phyloP scores from a whole-genome alignment of 2,888 invertebrate species.

The Lissonota sp. region DNA sequence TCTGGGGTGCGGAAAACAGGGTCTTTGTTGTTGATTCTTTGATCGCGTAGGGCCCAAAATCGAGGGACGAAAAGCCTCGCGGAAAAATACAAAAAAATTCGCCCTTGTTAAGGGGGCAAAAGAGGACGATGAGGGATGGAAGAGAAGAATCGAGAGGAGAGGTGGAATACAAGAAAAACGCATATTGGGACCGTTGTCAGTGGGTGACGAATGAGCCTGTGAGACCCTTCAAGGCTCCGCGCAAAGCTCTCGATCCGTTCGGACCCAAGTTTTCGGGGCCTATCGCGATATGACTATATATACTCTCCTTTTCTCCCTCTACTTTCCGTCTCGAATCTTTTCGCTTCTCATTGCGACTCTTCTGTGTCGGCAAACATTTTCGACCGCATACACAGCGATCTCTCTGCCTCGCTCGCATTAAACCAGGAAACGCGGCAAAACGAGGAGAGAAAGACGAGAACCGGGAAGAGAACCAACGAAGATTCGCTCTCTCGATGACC shows the following conservation, averaged over 20 bases:
- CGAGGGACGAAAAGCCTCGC: too few species aligned
- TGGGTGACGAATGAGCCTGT: slow-evolving; percentile 80
- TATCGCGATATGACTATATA: slow-evolving; percentile 31
- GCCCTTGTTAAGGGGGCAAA: background rate
- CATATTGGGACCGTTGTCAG: slow-evolving; percentile 75
- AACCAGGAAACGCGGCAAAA: slow-evolving; percentile 61
- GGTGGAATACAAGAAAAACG: slow-evolving; percentile 62
- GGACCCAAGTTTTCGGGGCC: slow-evolving; percentile 48
- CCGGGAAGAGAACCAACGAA: slow-evolving; percentile 38
- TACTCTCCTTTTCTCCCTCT: slow-evolving; percentile 33
- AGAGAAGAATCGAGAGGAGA: slow-evolving; percentile 23
- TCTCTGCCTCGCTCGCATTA: slow-evolving; percentile 57
- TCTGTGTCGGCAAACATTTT: slow-evolving; percentile 60
- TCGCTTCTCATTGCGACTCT: slow-evolving; percentile 48
- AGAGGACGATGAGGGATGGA: slow-evolving; percentile 28
- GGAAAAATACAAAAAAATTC: too few species aligned
- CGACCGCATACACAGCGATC: slow-evolving; percentile 26
- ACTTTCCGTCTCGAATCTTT: slow-evolving; percentile 50
- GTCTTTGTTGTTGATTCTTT: too few species aligned
- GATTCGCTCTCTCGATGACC: slow-evolving; percentile 50
- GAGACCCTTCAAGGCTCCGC: slow-evolving; percentile 73
- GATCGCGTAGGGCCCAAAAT: too few species aligned
- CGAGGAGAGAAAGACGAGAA: slow-evolving; percentile 44
- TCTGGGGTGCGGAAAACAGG: too few species aligned
- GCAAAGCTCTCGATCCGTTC: slow-evolving; percentile 27